Conservation (phyloP, 1,140 invertebrate genomes). For the Octopus sinensis region DNA sequence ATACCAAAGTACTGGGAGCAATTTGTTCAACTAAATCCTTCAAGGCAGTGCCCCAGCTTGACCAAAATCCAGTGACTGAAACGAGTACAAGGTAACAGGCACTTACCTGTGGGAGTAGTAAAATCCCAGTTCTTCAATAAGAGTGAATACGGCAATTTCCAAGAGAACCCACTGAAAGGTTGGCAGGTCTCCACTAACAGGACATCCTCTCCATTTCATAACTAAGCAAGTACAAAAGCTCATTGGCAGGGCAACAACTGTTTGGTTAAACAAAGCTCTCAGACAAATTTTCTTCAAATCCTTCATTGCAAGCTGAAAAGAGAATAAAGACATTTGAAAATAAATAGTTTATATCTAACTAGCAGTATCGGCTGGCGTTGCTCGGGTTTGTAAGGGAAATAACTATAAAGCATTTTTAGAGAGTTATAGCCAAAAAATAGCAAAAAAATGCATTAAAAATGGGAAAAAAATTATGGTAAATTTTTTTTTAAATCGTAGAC, state of each 20-base stretch:
- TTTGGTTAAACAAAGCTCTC: conserved; percentile 76
- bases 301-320: conserved; percentile 37
- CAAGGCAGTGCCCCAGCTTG: too few relatives aligned
- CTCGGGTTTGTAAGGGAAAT: too few relatives aligned
- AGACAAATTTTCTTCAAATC: conserved; percentile 42
- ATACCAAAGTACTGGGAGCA: too few relatives aligned
- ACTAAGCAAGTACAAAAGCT: conserved; percentile 65
- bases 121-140: conserved; percentile 80
- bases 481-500: too few relatives aligned
- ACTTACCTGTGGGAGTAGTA: conserved; percentile 80
- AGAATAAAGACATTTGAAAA: background rate
- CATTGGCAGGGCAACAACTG: conserved; percentile 69
- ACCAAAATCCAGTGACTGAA: too few relatives aligned
- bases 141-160: conserved; percentile 73
- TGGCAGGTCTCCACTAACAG: conserved; percentile 67
- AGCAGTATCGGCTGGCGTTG: too few relatives aligned
- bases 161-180: conserved; percentile 80
- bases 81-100: too few relatives aligned
- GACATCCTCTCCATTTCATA: conserved; percentile 70
- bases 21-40: too few relatives aligned
- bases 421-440: too few relatives aligned
- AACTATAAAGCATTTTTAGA: too few relatives aligned
- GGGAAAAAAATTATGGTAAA: too few relatives aligned
- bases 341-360: background rate
- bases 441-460: too few relatives aligned